These are phyloP conservation scores for Polyommatus icarus DNA, from an alignment of 2,888 invertebrate species.

Conservation along the genomic window DNA sequence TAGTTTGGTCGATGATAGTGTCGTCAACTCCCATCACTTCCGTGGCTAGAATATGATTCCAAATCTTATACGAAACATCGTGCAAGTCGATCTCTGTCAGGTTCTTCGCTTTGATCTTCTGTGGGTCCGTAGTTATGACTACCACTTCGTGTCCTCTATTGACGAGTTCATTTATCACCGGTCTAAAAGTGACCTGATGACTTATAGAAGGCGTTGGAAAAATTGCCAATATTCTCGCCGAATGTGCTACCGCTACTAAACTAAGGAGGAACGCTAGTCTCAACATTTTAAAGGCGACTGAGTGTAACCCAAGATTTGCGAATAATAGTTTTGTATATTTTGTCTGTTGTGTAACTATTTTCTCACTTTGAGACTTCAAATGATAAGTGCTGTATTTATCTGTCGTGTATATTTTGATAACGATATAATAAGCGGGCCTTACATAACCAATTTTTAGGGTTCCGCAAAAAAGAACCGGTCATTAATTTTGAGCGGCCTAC, in stretches of 20 bases:
- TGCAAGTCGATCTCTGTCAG: slow-evolving; percentile 59
- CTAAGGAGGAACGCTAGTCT: background rate
- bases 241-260: background rate
- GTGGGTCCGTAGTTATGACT: slow-evolving; percentile 60
- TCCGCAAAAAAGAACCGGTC: too few relatives aligned
- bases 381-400: background rate
- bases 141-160: slow-evolving; percentile 63
- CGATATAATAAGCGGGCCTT: too few relatives aligned
- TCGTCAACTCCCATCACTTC: slow-evolving; percentile 8
- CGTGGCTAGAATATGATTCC: slow-evolving; percentile 33
- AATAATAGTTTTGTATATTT: background rate
- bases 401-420: background rate
- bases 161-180: slow-evolving; percentile 56
- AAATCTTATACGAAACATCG: slow-evolving; percentile 48
- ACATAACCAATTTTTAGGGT: too few relatives aligned
- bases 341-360: background rate
- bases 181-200: slow-evolving; percentile 60
- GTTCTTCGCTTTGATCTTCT: slow-evolving; percentile 50
- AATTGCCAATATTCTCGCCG: slow-evolving; percentile 55
- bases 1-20: slow-evolving; percentile 35
- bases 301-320: background rate
- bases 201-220: slow-evolving; percentile 60
- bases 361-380: background rate
- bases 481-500: too few relatives aligned
- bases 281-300: background rate